Conservation (phyloP, 2,888 invertebrate genomes). For the Agapostemon virescens region DNA sequence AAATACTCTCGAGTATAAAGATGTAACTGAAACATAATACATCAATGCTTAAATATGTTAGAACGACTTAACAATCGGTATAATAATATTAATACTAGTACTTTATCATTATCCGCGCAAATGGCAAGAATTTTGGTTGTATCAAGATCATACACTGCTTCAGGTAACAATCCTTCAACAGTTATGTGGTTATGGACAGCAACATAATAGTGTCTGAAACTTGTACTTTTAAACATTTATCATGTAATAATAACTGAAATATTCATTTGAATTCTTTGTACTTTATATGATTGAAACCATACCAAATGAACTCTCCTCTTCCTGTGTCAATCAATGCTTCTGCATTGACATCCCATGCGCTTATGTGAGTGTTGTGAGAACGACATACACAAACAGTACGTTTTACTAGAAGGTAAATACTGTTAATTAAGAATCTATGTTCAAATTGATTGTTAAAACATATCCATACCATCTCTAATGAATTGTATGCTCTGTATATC, state of each 20-base stretch:
- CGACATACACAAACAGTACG: slow-evolving; percentile 52
- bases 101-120: slow-evolving; percentile 58
- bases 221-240: slow-evolving; percentile 61
- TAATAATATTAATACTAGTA: slow-evolving; percentile 24
- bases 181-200: slow-evolving; percentile 45
- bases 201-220: slow-evolving; percentile 64
- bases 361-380: slow-evolving; percentile 51
- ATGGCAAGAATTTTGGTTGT: slow-evolving; percentile 55
- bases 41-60: neutral
- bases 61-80: neutral
- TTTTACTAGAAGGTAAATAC: slow-evolving; percentile 39
- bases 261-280: slow-evolving; percentile 8
- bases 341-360: slow-evolving; percentile 63
- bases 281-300: slow-evolving; percentile 34
- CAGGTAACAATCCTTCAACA: slow-evolving; percentile 45
- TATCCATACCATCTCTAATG: slow-evolving; percentile 48
- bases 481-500: slow-evolving; percentile 63
- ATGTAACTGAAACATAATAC: slow-evolving; percentile 58
- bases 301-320: slow-evolving; percentile 64
- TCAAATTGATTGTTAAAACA: neutral
- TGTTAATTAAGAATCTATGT: neutral
- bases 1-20: slow-evolving; percentile 62
- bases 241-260: slow-evolving; percentile 12
- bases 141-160: slow-evolving; percentile 28
- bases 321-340: slow-evolving; percentile 44